Evolutionary conservation across 2,888 invertebrate genomes (phyloP).

Genomic region (Anodontia alba): DNA sequence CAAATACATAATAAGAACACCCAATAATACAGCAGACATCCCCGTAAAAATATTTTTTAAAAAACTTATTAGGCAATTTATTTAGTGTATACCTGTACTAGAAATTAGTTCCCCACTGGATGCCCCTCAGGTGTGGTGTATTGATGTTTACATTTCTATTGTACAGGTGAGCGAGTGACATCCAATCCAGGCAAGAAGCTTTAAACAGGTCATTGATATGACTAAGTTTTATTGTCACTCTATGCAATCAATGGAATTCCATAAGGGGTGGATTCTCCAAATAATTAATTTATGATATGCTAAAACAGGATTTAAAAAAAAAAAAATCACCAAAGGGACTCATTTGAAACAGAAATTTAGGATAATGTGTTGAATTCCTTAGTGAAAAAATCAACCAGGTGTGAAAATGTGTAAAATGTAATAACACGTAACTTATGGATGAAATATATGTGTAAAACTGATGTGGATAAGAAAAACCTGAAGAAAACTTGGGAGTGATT

Average conservation of each 20-base stretch:
- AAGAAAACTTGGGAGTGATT: no score
- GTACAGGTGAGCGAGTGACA: conserved; percentile 14
- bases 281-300: not conserved
- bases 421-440: not conserved
- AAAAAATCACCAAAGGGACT: not conserved
- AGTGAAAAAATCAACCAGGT: not conserved
- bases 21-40: no score
- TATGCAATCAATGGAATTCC: conserved; percentile 14
- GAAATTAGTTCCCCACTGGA: conserved; percentile 22
- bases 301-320: not conserved
- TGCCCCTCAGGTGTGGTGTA: conserved; percentile 42
- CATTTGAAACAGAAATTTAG: no score
- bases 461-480: no score
- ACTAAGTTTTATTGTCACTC: conserved; percentile 10
- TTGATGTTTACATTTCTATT: conserved; percentile 30
- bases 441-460: no score
- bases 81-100: no score
- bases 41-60: no score
- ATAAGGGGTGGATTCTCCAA: not conserved
- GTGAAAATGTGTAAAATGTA: not conserved
- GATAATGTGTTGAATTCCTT: no score
- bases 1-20: no score
- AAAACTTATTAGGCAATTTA: no score
- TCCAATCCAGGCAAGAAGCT: conserved; percentile 2
- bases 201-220: conserved; percentile 4